These are phyloP conservation scores for Leucoraja ocellata DNA, from an alignment of 2,797 vertebrate species.

Conservation along the genomic window DNA sequence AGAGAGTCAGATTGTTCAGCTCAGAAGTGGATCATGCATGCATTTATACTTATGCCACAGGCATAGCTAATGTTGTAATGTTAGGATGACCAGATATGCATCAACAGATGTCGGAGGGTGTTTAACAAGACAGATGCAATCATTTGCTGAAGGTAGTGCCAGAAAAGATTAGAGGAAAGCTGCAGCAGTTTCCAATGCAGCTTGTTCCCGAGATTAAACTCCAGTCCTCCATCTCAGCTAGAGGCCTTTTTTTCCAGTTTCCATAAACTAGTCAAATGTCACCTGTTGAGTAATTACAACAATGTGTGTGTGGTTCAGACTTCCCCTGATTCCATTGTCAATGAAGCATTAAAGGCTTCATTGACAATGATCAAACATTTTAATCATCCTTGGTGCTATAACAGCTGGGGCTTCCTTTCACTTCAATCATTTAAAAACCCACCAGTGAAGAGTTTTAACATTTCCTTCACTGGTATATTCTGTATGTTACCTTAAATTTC, in stretches of 20 bases:
- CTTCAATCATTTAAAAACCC: background rate
- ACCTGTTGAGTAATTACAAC: too few relatives aligned
- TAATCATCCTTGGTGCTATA: background rate
- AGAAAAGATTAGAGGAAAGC: background rate
- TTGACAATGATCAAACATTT: too few relatives aligned
- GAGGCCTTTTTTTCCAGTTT: background rate
- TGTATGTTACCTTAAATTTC: background rate
- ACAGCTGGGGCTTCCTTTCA: background rate
- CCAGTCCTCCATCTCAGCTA: background rate
- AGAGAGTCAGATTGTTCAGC: background rate
- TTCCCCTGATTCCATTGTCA: background rate
- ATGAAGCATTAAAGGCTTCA: background rate
- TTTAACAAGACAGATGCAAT: background rate
- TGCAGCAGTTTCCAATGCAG: background rate
- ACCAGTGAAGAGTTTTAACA: background rate
- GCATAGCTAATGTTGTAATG: background rate
- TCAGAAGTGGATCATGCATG: background rate
- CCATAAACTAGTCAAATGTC: background rate
- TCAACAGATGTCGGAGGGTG: background rate
- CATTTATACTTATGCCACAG: background rate
- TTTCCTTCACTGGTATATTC: background rate
- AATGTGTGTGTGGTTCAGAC: background rate
- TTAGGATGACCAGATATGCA: background rate
- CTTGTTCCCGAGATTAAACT: background rate
- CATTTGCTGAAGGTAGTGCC: too few relatives aligned